Evolutionary conservation across 1,140 invertebrate genomes (phyloP).

Genomic region (Diabrotica undecimpunctata): DNA sequence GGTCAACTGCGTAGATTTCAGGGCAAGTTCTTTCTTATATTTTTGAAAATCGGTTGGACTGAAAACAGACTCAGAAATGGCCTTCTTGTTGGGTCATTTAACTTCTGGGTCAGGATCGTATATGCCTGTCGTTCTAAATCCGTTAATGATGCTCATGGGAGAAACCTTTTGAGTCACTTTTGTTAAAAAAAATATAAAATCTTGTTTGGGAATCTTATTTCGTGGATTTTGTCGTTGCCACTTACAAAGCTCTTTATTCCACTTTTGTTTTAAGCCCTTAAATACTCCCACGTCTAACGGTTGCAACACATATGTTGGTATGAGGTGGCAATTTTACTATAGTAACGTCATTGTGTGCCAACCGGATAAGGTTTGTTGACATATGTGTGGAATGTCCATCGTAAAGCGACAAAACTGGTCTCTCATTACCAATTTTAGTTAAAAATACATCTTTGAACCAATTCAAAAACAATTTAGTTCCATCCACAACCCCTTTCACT

Average conservation of each 20-base stretch:
- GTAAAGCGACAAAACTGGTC: not conserved
- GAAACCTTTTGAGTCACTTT: not conserved
- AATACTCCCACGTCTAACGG: constrained; percentile 38
- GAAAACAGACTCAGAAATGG: too few species aligned
- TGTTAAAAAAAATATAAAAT: constrained; percentile 3
- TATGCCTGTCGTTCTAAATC: too few species aligned
- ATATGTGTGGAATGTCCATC: constrained; percentile 8
- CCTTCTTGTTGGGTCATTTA: too few species aligned
- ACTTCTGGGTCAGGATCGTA: too few species aligned
- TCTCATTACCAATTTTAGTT: not conserved
- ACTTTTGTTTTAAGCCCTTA: constrained; percentile 37
- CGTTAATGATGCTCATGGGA: not conserved
- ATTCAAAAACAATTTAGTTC: not conserved
- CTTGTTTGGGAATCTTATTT: constrained; percentile 8
- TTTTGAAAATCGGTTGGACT: too few species aligned
- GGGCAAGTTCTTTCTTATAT: too few species aligned
- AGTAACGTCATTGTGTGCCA: constrained; percentile 25
- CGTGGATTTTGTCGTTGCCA: constrained; percentile 10
- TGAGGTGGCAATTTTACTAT: constrained; percentile 33
- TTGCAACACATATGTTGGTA: constrained; percentile 39
- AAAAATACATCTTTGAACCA: constrained; percentile 2
- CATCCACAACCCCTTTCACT: not conserved
- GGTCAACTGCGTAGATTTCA: too few species aligned
- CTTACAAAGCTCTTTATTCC: constrained; percentile 23
- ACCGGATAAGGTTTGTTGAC: not conserved